A percentile compares a stretch with the other conserved stretches of the same genome.
Evolutionary conservation across 1,140 invertebrate genomes (phyloP).

Genomic region (Agrypnia vestita): DNA sequence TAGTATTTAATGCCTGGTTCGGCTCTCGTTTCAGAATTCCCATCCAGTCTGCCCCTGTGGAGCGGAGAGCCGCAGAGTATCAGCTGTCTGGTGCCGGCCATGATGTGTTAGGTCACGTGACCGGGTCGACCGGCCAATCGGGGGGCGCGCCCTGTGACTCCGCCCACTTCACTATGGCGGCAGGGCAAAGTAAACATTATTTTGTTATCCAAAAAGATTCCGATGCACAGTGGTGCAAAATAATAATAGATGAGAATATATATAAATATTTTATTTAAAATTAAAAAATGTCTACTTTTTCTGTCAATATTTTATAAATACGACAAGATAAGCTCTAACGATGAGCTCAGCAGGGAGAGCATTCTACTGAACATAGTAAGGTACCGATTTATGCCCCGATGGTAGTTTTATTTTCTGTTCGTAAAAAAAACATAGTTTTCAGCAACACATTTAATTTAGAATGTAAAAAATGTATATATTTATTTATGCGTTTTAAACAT

Average conservation of each 20-base stretch:
- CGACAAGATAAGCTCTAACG: too few relatives aligned
- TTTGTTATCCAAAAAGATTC: constrained; percentile 8
- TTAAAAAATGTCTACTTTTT: not conserved
- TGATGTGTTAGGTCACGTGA: constrained; percentile 45
- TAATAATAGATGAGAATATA: not conserved
- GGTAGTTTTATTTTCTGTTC: too few relatives aligned
- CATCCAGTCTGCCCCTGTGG: not conserved
- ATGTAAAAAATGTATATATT: not conserved
- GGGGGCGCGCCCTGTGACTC: constrained; percentile 17
- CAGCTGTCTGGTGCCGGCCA: constrained; percentile 48
- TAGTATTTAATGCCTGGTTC: not conserved
- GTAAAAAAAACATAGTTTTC: too few relatives aligned
- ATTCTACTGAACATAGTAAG: too few relatives aligned
- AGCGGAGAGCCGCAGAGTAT: constrained; percentile 21
- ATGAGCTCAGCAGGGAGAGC: too few relatives aligned
- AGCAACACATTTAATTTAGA: too few relatives aligned
- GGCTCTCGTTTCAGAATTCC: not conserved
- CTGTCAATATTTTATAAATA: too few relatives aligned
- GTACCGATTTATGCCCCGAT: too few relatives aligned
- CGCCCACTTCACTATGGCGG: constrained; percentile 48
- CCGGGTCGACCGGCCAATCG: constrained; percentile 32
- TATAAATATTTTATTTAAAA: not conserved
- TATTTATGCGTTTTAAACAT: not conserved
- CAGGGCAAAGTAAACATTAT: constrained; percentile 46
- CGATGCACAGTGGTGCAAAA: constrained; percentile 16